phyloP scores from a whole-genome alignment of 2,888 invertebrate species.

The Synanthedon myopaeformis region DNA sequence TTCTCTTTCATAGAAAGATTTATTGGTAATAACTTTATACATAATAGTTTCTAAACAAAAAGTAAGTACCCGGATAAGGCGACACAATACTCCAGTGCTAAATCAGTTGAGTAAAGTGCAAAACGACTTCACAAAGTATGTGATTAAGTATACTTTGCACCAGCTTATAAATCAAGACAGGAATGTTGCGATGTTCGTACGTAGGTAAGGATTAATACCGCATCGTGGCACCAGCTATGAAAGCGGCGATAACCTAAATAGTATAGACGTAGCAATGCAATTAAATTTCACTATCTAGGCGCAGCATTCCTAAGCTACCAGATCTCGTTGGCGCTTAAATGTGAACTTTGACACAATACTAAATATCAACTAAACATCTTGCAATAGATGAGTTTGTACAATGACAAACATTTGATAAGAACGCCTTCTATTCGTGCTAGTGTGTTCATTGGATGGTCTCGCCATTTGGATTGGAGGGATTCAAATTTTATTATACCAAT shows the following conservation, averaged over 20 bases:
- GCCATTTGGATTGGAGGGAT: no score
- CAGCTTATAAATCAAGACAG: not conserved
- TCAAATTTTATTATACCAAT: no score
- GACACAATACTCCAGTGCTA: not conserved
- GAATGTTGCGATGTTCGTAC: not conserved
- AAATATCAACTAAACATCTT: slow-evolving; percentile 6
- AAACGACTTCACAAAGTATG: not conserved
- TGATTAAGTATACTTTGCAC: not conserved
- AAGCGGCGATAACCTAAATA: not conserved
- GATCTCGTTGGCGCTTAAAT: slow-evolving; percentile 5
- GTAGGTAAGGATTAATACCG: not conserved
- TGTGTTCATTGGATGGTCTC: no score
- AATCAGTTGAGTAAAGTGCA: not conserved
- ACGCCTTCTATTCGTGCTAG: not conserved
- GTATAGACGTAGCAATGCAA: slow-evolving; percentile 10
- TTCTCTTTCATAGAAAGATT: no score
- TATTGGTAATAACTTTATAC: no score
- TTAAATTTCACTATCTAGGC: slow-evolving; percentile 8
- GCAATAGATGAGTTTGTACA: not conserved
- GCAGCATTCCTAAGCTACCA: slow-evolving; percentile 4
- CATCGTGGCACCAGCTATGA: not conserved
- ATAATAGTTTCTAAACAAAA: no score
- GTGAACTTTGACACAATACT: slow-evolving; percentile 20
- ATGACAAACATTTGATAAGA: not conserved
- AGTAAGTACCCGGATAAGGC: not conserved